Evolutionary conservation across 2,888 invertebrate species (phyloP).

Genomic region (Chrysomela aeneicollis): DNA sequence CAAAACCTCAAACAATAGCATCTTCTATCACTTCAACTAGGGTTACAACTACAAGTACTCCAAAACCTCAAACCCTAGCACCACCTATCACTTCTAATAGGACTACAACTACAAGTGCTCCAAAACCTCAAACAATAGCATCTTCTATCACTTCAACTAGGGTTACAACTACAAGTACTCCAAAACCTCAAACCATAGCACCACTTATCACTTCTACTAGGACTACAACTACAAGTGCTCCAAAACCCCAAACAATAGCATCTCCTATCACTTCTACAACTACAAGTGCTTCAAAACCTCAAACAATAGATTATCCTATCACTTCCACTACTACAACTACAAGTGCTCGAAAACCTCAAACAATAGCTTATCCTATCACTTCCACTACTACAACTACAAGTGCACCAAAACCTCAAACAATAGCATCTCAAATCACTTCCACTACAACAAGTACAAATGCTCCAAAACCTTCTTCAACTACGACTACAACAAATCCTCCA

Average conservation of each 20-base stretch:
- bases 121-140: constrained; percentile 3
- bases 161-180: constrained; percentile 24
- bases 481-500: not conserved
- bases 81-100: not conserved
- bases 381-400: constrained; percentile 2
- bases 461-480: constrained; percentile 1
- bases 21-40: not conserved
- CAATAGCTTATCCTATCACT: not conserved
- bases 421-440: not conserved
- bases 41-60: constrained; percentile 9
- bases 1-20: not conserved
- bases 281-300: constrained; percentile 5
- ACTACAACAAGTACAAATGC: not conserved
- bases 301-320: constrained; percentile 8
- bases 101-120: constrained; percentile 10
- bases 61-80: not conserved
- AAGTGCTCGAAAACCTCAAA: not conserved
- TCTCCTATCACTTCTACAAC: not conserved
- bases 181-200: constrained; percentile 9
- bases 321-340: constrained; percentile 10
- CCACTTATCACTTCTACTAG: constrained; percentile 9
- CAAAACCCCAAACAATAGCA: constrained; percentile 9
- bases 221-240: not conserved
- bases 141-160: not conserved
- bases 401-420: not conserved